phyloP scores from a whole-genome alignment of 64 coral and sea anemone genomes.

The Stichodactyla helianthus region DNA sequence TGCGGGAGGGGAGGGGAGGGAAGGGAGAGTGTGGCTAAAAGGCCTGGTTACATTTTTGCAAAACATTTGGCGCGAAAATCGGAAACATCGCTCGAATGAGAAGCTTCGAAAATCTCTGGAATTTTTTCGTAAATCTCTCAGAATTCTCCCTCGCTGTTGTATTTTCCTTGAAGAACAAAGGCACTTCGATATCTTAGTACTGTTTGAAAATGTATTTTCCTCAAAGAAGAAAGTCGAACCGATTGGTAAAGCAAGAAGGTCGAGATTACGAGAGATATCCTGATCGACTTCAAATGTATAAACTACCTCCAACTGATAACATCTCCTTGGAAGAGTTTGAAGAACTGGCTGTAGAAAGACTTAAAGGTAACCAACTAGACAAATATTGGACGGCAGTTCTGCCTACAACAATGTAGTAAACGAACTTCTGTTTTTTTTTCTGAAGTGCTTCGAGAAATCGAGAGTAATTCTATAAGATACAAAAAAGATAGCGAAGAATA shows the following conservation, averaged over 20 bases:
- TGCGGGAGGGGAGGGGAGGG: neutral
- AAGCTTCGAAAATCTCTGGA: neutral
- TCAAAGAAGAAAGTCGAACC: neutral
- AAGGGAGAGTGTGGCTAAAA: neutral
- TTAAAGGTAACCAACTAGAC: slow-evolving; percentile 64
- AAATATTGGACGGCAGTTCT: neutral
- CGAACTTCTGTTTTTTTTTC: neutral
- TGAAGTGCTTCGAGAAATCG: slow-evolving; percentile 74
- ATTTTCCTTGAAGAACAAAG: neutral
- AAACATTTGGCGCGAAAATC: neutral
- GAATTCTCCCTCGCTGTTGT: neutral
- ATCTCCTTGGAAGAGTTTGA: slow-evolving; percentile 97
- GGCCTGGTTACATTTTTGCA: neutral
- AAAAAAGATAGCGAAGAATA: slow-evolving; percentile 66
- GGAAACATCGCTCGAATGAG: neutral
- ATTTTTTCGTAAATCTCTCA: neutral
- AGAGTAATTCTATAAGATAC: slow-evolving; percentile 67
- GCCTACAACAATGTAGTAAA: too few relatives aligned
- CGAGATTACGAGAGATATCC: slow-evolving; percentile 12
- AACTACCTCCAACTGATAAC: slow-evolving; percentile 80
- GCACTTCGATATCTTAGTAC: neutral
- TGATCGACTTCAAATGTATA: slow-evolving; percentile 86
- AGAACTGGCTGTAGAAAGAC: slow-evolving; percentile 77
- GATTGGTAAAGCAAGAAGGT: neutral
- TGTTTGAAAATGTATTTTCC: neutral